Conservation (phyloP, 2,888 invertebrate genomes). For the Aphodius sticticus region DNA sequence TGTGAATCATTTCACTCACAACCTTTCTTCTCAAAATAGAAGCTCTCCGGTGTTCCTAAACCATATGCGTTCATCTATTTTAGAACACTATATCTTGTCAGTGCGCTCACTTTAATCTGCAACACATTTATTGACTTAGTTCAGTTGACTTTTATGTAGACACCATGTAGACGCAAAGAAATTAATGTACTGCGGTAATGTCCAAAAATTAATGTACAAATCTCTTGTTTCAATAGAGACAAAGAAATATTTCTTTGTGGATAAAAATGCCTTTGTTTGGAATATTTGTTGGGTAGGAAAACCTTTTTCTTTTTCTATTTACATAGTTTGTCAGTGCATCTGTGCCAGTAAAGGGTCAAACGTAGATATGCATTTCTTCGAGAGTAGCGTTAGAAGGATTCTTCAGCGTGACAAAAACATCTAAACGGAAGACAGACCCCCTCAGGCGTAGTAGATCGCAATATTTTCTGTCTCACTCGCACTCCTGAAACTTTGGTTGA, state of each 20-base stretch:
- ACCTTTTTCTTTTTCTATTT: too few relatives aligned
- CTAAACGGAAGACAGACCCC: background rate
- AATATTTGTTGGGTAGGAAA: too few relatives aligned
- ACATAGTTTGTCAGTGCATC: too few relatives aligned
- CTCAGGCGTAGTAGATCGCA: background rate
- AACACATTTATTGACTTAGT: too few relatives aligned
- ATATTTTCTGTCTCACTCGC: background rate
- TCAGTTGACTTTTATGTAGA: too few relatives aligned
- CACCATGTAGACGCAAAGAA: too few relatives aligned
- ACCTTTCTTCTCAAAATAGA: background rate
- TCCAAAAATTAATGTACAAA: too few relatives aligned
- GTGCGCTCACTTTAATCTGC: background rate
- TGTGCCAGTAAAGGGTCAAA: too few relatives aligned
- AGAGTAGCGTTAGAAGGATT: background rate
- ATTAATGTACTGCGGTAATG: too few relatives aligned
- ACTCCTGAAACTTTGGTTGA: background rate
- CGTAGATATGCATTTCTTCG: background rate
- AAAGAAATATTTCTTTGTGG: too few relatives aligned
- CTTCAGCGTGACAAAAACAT: background rate
- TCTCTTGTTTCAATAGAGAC: too few relatives aligned
- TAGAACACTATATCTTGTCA: background rate
- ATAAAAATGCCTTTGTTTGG: too few relatives aligned
- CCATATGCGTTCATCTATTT: background rate
- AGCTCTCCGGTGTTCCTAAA: background rate
- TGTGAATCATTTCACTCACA: background rate